Base-by-base conservation (phyloP, 2,113 vertebrate genomes). In the Sylvietta virens region DNA sequence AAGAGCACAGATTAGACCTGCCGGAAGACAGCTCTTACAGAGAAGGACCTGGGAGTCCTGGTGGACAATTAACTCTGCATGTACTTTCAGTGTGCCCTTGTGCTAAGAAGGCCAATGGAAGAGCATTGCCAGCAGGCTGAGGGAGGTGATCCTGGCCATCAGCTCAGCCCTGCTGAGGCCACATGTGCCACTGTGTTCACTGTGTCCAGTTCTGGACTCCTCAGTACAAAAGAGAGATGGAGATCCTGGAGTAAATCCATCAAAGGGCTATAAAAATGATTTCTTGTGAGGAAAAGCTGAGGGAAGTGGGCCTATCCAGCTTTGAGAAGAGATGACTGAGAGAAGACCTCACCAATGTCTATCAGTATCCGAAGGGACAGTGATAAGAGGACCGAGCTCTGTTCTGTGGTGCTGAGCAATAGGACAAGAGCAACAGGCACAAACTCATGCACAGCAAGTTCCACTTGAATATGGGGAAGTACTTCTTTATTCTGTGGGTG, bases 341-440 rank as follows among this genome's bases (percentile, higher is more conserved):
- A 72, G 27, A 47, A 44, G 19, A 45, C 11, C 7, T n/a, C 0
- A 1, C 12, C 28, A 15, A 11, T 17, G 7, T n/a, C 12, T 21
- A 5, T 51, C 45, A 24, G 15, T 13, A 3, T 33, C 33, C 58
- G 51, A 66, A 50, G 9, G 31, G 15, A 57, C 0, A 3, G 19
- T 51, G 67, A 9, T 7, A 44, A 15, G 7, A 44, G 19, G 51
- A 50, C 23, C 0, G 2, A 50, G 44, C 44, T 50, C 12, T 73
- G 33, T 7, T 39, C 45, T 3, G 23, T 24, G 33, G 10, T n/a
- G 27, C 28, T 0, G 0, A 44, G 44, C 51, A 73, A 28, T 1
- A 24, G 51, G 58, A 66, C 23, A 58, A 44, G 23, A 44, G 10
- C 15, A 65, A 33, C 0, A 0, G 37, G 45, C 37, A 88, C 51